Evolutionary conservation across 1,140 invertebrate genomes (phyloP).

Genomic region (Ephestia elutella): DNA sequence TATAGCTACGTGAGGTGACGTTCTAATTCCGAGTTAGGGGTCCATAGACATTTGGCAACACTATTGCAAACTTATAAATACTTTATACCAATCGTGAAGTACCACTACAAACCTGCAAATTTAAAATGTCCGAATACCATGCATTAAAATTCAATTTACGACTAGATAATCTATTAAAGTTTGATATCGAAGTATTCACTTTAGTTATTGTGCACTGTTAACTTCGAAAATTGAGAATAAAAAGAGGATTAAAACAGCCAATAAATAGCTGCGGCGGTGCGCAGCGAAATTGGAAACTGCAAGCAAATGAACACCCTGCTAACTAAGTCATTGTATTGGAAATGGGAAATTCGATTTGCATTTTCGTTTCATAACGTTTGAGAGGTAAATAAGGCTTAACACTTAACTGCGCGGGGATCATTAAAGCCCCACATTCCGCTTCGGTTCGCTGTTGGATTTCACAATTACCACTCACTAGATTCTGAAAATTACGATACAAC

Average conservation of each 20-base stretch:
- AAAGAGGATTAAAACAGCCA: conserved; percentile 5
- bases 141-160: no score
- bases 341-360: conserved; percentile 26
- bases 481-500: neutral
- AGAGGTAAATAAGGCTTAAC: conserved; percentile 27
- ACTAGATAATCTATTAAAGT: no score
- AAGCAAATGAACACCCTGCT: conserved; percentile 16
- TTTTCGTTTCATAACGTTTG: conserved; percentile 21
- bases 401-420: conserved; percentile 17
- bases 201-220: neutral
- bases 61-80: neutral
- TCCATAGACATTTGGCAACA: neutral
- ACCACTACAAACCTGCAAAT: no score
- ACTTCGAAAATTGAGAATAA: neutral
- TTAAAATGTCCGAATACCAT: no score
- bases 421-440: neutral
- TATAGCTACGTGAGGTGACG: conserved; percentile 18
- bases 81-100: no score
- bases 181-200: neutral
- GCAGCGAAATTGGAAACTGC: conserved; percentile 15
- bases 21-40: neutral
- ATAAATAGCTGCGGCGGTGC: neutral
- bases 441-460: conserved; percentile 1
- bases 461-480: neutral
- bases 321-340: conserved; percentile 19